Conservation (phyloP, 2,113 vertebrate species). For the Diadophis punctatus region DNA sequence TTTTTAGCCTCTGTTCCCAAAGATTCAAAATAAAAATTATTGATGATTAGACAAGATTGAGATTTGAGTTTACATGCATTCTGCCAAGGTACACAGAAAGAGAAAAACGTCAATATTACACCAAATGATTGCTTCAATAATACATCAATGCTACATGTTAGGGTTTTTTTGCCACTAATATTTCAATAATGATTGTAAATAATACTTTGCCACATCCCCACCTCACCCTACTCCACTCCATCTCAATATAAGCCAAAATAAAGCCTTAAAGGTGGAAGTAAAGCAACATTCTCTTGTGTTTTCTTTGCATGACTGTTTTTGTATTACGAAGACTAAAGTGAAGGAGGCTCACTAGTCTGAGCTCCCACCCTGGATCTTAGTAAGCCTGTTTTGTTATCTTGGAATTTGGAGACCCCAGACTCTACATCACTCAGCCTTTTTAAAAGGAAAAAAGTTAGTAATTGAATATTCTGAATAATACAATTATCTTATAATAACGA, state of each 20-base stretch:
- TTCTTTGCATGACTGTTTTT: not conserved
- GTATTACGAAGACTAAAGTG: not conserved
- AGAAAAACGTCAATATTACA: not conserved
- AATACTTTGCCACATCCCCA: not conserved
- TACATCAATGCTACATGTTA: not conserved
- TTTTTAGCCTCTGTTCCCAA: not conserved
- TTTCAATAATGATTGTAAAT: not conserved
- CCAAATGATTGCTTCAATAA: not conserved
- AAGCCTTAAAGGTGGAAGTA: too few relatives aligned
- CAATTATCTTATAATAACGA: too few relatives aligned
- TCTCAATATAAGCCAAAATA: not conserved
- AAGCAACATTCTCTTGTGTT: not conserved
- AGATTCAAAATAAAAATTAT: not conserved
- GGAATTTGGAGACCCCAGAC: not conserved
- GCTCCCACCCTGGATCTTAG: not conserved
- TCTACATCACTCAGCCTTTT: not conserved
- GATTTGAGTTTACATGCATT: not conserved
- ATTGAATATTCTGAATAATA: not conserved
- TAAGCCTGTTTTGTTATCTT: not conserved
- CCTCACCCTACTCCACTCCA: not conserved
- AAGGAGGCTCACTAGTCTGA: not conserved
- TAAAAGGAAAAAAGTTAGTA: not conserved
- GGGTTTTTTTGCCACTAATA: not conserved
- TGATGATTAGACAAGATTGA: not conserved
- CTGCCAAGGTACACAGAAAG: not conserved